A percentile compares a stretch with the other conserved stretches of the same genome.
These are phyloP conservation scores for Falco naumanni DNA, from an alignment of 2,797 vertebrate species.

Conservation along the genomic window DNA sequence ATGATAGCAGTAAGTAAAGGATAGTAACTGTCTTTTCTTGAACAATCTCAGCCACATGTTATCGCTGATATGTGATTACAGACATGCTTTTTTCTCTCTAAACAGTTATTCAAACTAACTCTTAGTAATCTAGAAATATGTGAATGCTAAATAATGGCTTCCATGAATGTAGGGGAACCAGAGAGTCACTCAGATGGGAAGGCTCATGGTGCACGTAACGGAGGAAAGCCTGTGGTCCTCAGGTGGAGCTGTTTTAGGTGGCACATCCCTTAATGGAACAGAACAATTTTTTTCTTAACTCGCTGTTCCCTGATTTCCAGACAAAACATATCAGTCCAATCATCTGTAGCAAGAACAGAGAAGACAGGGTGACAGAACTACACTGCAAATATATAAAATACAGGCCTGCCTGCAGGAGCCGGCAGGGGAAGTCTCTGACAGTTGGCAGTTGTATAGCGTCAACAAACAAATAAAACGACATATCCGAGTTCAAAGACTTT, in stretches of 20 bases:
- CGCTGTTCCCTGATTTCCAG: background rate
- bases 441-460: background rate
- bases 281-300: background rate
- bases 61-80: background rate
- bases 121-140: background rate
- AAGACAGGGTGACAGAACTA: background rate
- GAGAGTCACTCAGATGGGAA: background rate
- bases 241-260: background rate
- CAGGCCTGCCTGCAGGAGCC: background rate
- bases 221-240: background rate
- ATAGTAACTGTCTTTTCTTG: background rate
- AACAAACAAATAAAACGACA: background rate
- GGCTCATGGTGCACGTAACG: background rate
- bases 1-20: background rate
- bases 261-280: background rate
- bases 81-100: background rate
- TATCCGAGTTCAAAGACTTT: background rate
- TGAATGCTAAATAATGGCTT: background rate
- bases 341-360: background rate
- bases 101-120: background rate
- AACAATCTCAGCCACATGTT: rapidly evolving
- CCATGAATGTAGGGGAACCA: background rate
- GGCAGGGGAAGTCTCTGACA: background rate
- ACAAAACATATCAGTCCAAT: background rate
- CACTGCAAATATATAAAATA: background rate